These are phyloP conservation scores for Emberiza fucata DNA, from an alignment of 2,113 vertebrate species.

Conservation along the genomic window DNA sequence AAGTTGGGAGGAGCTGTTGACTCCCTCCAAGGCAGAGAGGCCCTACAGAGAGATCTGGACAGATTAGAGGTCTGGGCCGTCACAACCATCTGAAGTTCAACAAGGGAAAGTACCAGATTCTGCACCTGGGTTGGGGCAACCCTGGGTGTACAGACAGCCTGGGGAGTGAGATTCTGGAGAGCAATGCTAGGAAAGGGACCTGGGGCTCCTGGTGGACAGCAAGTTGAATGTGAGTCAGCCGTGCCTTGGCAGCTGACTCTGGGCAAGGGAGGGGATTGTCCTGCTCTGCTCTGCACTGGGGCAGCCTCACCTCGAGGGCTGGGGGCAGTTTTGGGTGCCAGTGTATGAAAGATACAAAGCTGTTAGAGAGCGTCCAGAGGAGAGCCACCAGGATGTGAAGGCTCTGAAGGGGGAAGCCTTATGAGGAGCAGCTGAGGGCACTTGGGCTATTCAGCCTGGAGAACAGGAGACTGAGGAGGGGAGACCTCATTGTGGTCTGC, in stretches of 20 bases:
- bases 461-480: neutral
- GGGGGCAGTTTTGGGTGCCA: neutral
- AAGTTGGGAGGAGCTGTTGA: neutral
- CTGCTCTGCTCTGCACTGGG: neutral
- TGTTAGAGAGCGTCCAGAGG: fast-evolving
- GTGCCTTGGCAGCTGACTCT: neutral
- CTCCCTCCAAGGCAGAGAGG: neutral
- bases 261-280: neutral
- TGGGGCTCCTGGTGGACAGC: neutral
- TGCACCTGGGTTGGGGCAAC: neutral
- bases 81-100: neutral
- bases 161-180: neutral
- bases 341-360: neutral
- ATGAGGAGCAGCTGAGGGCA: neutral
- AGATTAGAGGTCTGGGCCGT: neutral
- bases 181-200: neutral
- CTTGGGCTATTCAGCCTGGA: neutral
- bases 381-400: no score
- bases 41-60: neutral
- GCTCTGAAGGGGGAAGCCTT: neutral
- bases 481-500: neutral
- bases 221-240: neutral
- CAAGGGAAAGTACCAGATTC: neutral
- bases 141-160: fast-evolving
- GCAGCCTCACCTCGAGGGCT: fast-evolving